phyloP scores from a whole-genome alignment of 2,113 vertebrate genomes.

The Ploceus nigricollis region DNA sequence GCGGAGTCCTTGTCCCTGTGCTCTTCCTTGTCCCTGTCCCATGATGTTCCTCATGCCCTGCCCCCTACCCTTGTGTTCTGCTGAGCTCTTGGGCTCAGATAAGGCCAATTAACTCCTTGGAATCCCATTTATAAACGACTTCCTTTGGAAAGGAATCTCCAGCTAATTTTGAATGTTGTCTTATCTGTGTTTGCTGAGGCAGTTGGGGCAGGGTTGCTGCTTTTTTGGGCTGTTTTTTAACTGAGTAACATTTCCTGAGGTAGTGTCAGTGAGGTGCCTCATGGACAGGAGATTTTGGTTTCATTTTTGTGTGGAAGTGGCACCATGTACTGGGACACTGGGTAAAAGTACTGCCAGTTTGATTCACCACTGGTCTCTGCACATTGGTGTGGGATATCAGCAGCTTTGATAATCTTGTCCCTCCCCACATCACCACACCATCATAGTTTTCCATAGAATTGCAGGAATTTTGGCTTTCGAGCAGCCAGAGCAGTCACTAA shows the following conservation, averaged over 20 bases:
- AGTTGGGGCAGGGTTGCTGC: neutral
- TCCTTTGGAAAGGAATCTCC: neutral
- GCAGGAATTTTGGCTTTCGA: neutral
- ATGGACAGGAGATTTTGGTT: neutral
- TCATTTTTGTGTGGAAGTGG: neutral
- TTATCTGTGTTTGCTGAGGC: neutral
- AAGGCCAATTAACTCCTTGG: conserved; percentile 11
- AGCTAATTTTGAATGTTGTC: neutral
- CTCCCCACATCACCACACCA: neutral
- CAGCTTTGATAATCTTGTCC: neutral
- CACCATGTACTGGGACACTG: rapidly evolving
- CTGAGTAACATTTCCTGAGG: neutral
- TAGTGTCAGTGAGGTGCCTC: neutral
- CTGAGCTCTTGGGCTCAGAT: neutral
- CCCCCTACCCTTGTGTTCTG: neutral
- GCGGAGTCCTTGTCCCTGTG: neutral
- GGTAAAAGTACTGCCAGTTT: neutral
- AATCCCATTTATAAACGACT: neutral
- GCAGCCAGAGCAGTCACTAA: neutral
- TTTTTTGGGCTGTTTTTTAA: neutral
- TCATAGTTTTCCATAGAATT: neutral
- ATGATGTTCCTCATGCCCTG: neutral
- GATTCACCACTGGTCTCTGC: neutral
- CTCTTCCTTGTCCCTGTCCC: neutral
- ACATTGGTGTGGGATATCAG: neutral